Evolutionary conservation across 2,113 vertebrate species (phyloP).

Genomic region (Ictidomys tridecemlineatus): DNA sequence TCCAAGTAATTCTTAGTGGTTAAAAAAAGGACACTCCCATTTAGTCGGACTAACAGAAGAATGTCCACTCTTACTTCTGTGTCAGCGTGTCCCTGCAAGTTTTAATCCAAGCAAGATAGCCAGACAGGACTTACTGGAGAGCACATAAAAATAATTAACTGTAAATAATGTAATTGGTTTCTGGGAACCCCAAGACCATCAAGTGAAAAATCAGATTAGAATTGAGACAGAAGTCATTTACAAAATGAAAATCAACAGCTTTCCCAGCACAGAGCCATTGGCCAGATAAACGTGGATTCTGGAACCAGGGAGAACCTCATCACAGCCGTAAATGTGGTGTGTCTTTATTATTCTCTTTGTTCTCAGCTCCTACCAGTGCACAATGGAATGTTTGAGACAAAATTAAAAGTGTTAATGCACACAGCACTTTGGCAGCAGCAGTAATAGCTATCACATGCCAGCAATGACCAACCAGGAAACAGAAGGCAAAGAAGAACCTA

Average conservation of each 20-base stretch:
- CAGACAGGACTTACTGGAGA: not conserved
- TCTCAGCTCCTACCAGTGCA: not conserved
- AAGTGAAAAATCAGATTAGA: slow-evolving; percentile 34
- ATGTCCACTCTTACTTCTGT: not conserved
- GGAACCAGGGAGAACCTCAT: not conserved
- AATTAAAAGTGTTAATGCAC: not conserved
- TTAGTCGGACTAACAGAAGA: slow-evolving; percentile 17
- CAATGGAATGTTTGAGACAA: not conserved
- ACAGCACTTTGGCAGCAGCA: not conserved
- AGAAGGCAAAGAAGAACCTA: not conserved
- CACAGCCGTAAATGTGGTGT: not conserved
- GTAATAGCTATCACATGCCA: not conserved
- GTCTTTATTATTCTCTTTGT: not conserved
- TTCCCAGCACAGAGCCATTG: not conserved
- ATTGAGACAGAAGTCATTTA: not conserved
- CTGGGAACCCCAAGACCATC: slow-evolving; percentile 49
- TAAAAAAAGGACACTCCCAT: not conserved
- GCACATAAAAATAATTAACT: slow-evolving; percentile 18
- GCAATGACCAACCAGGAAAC: not conserved
- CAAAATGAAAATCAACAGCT: not conserved
- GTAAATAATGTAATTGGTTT: slow-evolving; percentile 3
- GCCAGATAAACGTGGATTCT: not conserved
- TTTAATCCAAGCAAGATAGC: slow-evolving; percentile 29
- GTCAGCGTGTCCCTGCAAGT: not conserved
- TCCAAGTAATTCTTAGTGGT: not conserved